Percentiles rank a stretch among this genome's conserved stretches.
phyloP scores from a whole-genome alignment of 37 sponge, comb jelly and placozoan species.

The Mnemiopsis leidyi region DNA sequence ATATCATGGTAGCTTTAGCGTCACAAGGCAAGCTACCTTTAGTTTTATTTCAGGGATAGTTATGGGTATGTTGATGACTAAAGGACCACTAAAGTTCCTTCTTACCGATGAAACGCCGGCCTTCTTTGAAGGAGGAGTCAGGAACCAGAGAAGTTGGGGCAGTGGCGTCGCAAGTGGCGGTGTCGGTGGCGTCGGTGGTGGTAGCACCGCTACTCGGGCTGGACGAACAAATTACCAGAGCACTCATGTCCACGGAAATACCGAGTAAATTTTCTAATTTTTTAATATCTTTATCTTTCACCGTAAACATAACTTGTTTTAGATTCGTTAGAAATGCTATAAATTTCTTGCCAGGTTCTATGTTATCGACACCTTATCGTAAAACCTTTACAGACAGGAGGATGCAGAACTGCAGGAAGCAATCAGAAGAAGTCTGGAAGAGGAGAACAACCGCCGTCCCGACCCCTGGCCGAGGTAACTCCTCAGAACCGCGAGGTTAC shows the following conservation, averaged over 20 bases:
- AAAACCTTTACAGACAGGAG: constrained; percentile 48
- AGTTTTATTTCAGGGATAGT: constrained; percentile 89
- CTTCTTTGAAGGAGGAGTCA: not conserved
- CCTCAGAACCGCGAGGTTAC: not conserved
- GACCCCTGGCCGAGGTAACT: not conserved
- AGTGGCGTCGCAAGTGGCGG: not conserved
- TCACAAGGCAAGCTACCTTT: too few relatives aligned
- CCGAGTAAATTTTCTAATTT: too few relatives aligned
- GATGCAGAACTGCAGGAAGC: constrained; percentile 84
- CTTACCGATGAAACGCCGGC: not conserved
- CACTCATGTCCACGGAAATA: too few relatives aligned
- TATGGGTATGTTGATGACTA: constrained; percentile 76
- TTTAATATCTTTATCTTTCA: too few relatives aligned
- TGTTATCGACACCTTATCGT: too few relatives aligned
- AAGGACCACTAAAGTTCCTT: constrained; percentile 70
- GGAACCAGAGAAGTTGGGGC: not conserved
- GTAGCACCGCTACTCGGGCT: too few relatives aligned
- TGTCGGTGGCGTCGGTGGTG: not conserved
- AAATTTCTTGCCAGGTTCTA: too few relatives aligned
- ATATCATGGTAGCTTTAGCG: too few relatives aligned
- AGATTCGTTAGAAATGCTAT: too few relatives aligned
- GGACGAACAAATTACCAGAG: too few relatives aligned
- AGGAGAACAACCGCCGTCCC: not conserved
- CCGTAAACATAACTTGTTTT: too few relatives aligned
- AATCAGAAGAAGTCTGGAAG: constrained; percentile 75